Base-by-base conservation (phyloP, 2,888 invertebrate species). In the Caenorhabditis panamensis region DNA sequence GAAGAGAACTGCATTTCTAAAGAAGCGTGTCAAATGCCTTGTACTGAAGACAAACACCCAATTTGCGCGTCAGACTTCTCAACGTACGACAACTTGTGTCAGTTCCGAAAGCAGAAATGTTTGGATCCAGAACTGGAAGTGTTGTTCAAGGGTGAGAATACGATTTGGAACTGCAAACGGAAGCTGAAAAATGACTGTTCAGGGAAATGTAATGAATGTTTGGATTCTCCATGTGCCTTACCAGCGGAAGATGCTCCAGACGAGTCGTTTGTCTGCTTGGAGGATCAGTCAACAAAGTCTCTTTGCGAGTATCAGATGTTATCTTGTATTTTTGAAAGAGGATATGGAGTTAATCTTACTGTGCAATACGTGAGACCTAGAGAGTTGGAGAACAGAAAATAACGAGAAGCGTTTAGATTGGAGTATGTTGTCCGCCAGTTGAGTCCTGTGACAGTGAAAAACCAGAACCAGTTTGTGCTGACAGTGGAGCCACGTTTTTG, bases 301-400 rank as follows among this genome's bases (percentile, higher is more conserved):
- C 71, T 83, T n/a, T 89, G 89, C 67, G 89, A 89, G 76, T 89
- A 87, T 72, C 85, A 90, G 47, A 89, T 89, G 88, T 72, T 89
- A 9, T 85, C 85, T 8, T 89, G 89, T 64, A 85, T 89, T 24
- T 86, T 88, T 58, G 86, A 89, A 24, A 66, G 82, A 26, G 87
- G 88, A 22, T 85, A 86, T 53, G 88, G 88, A 24, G 83, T 89
- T 18, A 89, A 89, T 56, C 78, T 89, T n/a, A 87, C 87, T n/a
- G 75, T 80, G 37, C 82, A 88, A 59, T 87, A 89, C 79, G 89
- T 88, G 31, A 76, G 82, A 49, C 31, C 26, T 9, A 26, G 8
- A 13, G 24, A 31, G 31, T 49, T 22, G 13, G 5, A 18, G 6
- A 44, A 2, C 5, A 41, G 5, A 41, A 13, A 2, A 11, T 2